Conservation (phyloP, 2,888 invertebrate species). For the Agrotis segetum region DNA sequence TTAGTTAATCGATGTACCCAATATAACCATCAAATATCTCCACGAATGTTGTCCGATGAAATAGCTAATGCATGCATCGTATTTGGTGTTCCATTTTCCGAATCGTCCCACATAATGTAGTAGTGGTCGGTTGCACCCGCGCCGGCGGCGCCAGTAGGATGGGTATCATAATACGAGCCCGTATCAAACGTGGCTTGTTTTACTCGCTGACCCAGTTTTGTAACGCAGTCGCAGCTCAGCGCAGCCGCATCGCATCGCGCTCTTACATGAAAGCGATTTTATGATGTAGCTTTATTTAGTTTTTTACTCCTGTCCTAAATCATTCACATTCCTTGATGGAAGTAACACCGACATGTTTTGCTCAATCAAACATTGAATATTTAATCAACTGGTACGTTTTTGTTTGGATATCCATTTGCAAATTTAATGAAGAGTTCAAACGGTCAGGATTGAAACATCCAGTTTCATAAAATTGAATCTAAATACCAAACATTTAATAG, state of each 20-base stretch:
- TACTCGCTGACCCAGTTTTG: conserved; percentile 79
- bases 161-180: conserved; percentile 59
- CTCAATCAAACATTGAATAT: conserved; percentile 12
- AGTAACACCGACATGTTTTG: conserved; percentile 10
- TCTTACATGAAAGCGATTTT: conserved; percentile 48
- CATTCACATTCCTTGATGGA: conserved; percentile 39
- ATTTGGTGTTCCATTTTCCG: conserved; percentile 33
- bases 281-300: conserved; percentile 45
- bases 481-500: conserved; percentile 1
- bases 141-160: conserved; percentile 69
- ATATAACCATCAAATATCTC: conserved; percentile 15
- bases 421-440: conserved; percentile 23
- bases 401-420: conserved; percentile 7
- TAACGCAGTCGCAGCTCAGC: conserved; percentile 66
- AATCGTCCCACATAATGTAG: conserved; percentile 15
- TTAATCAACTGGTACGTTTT: background rate
- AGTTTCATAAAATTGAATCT: conserved; percentile 10
- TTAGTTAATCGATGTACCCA: background rate
- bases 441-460: conserved; percentile 1
- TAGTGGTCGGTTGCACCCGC: conserved; percentile 43
- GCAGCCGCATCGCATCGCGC: conserved; percentile 51
- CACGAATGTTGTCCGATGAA: background rate
- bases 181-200: conserved; percentile 66
- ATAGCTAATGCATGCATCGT: conserved; percentile 13
- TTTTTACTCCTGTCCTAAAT: conserved; percentile 43